phyloP scores from a whole-genome alignment of 2,797 vertebrate species.

The Microchirus variegatus region DNA sequence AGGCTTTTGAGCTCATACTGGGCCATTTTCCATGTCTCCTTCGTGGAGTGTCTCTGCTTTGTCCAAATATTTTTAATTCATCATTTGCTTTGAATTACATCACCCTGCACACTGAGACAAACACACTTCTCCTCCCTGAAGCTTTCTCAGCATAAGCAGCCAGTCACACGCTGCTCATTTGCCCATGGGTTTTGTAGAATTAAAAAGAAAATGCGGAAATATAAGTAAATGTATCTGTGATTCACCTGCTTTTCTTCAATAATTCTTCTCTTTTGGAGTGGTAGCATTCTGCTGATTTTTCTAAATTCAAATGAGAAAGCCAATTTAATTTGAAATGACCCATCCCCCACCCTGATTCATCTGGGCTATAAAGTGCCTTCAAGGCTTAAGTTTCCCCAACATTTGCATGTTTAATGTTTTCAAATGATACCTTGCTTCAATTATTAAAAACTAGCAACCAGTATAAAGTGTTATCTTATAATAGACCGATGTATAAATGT shows the following conservation, averaged over 20 bases:
- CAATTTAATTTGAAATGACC: slow-evolving; percentile 53
- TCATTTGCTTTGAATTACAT: slow-evolving; percentile 48
- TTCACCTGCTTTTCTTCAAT: not conserved
- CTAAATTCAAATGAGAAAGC: slow-evolving; percentile 53
- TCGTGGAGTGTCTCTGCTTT: slow-evolving; percentile 29
- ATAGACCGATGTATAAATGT: not conserved
- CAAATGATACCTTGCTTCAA: slow-evolving; percentile 16
- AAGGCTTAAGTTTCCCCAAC: slow-evolving; percentile 48
- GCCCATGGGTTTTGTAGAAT: not conserved
- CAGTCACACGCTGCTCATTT: not conserved
- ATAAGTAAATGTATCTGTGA: not conserved
- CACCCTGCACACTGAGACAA: slow-evolving; percentile 35
- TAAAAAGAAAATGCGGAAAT: slow-evolving; percentile 9
- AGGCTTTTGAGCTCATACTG: slow-evolving; percentile 18
- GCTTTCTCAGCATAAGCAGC: slow-evolving; percentile 14
- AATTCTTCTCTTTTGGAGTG: slow-evolving; percentile 6
- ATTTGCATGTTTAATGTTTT: slow-evolving; percentile 61
- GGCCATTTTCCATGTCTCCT: slow-evolving; percentile 21
- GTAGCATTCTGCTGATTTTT: slow-evolving; percentile 2
- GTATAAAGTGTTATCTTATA: not conserved
- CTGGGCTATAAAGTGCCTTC: slow-evolving; percentile 34
- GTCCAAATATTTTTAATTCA: slow-evolving; percentile 49
- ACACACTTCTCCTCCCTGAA: slow-evolving; percentile 24
- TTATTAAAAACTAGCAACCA: slow-evolving; percentile 16
- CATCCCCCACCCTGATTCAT: slow-evolving; percentile 46